Evolutionary conservation across 2,113 vertebrate genomes (phyloP).

Genomic region (Todiramphus saurophagus): DNA sequence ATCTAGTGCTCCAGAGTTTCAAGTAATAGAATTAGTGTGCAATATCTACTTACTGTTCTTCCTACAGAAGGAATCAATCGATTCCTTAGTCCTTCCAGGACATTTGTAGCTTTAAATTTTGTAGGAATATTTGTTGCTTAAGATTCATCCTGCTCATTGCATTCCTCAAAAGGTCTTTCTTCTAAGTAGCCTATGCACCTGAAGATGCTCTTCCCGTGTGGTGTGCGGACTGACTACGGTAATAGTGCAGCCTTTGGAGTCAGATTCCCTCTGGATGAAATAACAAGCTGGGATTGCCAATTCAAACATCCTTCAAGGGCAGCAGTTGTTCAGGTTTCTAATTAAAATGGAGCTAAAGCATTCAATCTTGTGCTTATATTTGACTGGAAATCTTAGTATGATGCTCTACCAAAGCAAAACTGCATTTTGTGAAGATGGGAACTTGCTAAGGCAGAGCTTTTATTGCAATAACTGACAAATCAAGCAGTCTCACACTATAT

Average conservation of each 20-base stretch:
- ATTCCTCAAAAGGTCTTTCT: background rate
- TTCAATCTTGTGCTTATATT: background rate
- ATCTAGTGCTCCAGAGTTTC: background rate
- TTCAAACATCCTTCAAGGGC: slow-evolving; percentile 53
- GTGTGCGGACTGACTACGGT: background rate
- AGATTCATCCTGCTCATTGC: background rate
- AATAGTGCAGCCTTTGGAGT: slow-evolving; percentile 3
- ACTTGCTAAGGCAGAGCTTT: background rate
- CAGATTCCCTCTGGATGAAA: slow-evolving; percentile 49
- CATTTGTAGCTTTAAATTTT: background rate
- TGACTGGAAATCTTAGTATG: background rate
- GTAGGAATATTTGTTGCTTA: background rate
- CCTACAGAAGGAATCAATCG: background rate
- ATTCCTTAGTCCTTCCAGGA: background rate
- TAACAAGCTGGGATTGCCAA: slow-evolving; percentile 46
- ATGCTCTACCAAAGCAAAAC: background rate
- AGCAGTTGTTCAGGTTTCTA: slow-evolving; percentile 37
- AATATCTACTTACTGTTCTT: background rate
- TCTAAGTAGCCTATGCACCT: background rate
- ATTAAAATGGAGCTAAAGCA: slow-evolving; percentile 45
- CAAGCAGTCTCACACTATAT: background rate
- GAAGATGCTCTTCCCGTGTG: background rate
- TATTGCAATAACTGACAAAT: background rate
- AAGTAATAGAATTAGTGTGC: background rate
- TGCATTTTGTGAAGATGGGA: background rate